Base-by-base conservation (phyloP, 2,888 invertebrate species). In the Andrena dorsata region DNA sequence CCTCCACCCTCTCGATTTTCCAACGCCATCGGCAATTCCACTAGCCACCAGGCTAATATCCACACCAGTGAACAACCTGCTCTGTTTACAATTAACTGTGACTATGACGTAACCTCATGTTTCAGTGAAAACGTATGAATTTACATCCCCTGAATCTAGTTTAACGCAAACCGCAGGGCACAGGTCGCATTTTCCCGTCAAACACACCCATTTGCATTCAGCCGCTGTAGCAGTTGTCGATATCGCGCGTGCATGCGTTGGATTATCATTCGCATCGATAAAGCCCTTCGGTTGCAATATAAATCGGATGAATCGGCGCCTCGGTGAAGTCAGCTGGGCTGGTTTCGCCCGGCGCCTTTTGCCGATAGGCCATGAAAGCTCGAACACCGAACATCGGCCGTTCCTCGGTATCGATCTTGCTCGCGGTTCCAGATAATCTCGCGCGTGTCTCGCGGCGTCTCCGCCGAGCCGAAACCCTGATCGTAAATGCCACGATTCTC, bases 361-460 rank as follows among this genome's bases (percentile, higher is more conserved):
- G 83, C 23, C 69, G 69, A 66, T 69, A 13, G 73, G 64, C 77
- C 87, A 76, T 86, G 85, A 87, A 87, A 81, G 79, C 51, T 76
- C 73, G 75, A 70, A 86, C 73, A 76, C 23, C 66, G 81, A 85
- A 76, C 85, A 61, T 47, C 83, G 56, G 75, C 75, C 74, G 71
- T 74, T 20, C 53, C 74, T 41, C 30, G 76, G 72, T 87, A 87
- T 87, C 86, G 87, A 87, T 87, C 80, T 80, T 56, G 32, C 76
- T 76, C 86, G 72, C 76, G 76, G 80, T 49, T 78, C 76, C 86
- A 79, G 84, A 88, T 88, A 86, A 77, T 76, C 72, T 80, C 82
- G 80, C 84, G 84, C 79, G 88, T 86, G 87, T 87, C 87, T 76
- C 71, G 78, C 66, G 53, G 30, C 51, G 68, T 20, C 56, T 30